Conservation (phyloP, 2,113 vertebrate species). For the Hoplias malabaricus region DNA sequence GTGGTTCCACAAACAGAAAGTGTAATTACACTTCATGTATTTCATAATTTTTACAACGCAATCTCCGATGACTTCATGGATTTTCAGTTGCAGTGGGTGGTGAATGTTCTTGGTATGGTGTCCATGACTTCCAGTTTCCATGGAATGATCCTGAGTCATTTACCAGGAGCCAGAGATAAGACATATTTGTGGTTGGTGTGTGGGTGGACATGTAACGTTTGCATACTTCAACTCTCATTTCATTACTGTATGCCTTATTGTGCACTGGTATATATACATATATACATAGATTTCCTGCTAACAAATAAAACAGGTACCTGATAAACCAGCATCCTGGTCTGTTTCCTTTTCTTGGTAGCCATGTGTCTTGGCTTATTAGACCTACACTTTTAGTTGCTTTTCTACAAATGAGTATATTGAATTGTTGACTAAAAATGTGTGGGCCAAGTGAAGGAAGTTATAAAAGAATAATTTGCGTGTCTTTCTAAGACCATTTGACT, state of each 20-base stretch:
- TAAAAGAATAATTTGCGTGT: neutral
- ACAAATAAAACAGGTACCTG: neutral
- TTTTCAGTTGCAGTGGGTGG: conserved; percentile 2
- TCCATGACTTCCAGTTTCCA: conserved; percentile 48
- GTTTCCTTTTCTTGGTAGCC: neutral
- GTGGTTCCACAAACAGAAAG: neutral
- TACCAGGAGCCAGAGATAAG: conserved; percentile 53
- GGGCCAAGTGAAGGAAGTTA: conserved; percentile 4
- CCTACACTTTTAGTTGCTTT: neutral
- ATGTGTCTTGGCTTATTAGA: neutral
- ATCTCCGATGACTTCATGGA: neutral
- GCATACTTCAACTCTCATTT: conserved; percentile 18
- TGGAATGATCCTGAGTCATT: conserved; percentile 55
- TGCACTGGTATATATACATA: neutral
- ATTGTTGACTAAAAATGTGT: neutral
- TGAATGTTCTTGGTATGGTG: conserved; percentile 20
- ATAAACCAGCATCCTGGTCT: neutral
- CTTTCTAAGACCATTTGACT: conserved; percentile 34
- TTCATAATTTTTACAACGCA: neutral
- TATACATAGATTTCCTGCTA: neutral
- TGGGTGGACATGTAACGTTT: conserved; percentile 36
- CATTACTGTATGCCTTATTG: conserved; percentile 5
- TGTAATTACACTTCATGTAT: neutral
- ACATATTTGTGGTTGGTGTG: conserved; percentile 46
- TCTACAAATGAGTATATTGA: neutral